phyloP scores from a whole-genome alignment of 2,888 invertebrate genomes.

The Hermodice carunculata region DNA sequence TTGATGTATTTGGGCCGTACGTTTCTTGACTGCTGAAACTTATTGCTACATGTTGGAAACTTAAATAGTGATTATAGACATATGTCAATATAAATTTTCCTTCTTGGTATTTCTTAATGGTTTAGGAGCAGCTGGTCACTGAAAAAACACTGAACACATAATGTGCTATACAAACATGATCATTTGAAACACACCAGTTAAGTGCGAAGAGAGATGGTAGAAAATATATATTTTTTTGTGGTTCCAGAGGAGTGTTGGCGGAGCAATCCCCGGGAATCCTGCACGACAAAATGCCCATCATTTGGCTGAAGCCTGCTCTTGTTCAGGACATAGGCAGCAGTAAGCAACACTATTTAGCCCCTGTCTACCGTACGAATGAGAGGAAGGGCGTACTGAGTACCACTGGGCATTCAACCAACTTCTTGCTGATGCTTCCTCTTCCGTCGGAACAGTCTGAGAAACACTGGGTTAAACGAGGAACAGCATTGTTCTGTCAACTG shows the following conservation, averaged over 20 bases:
- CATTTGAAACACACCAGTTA: too few species aligned
- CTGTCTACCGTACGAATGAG: slow-evolving; percentile 72
- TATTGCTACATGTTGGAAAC: too few species aligned
- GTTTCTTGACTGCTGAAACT: too few species aligned
- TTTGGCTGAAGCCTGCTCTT: slow-evolving; percentile 84
- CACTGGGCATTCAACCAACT: slow-evolving; percentile 89
- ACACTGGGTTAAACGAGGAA: slow-evolving; percentile 88
- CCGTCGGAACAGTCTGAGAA: slow-evolving; percentile 77
- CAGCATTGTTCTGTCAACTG: slow-evolving; percentile 83
- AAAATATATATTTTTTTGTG: neutral
- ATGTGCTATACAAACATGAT: too few species aligned
- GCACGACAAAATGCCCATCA: slow-evolving; percentile 82
- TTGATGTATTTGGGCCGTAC: too few species aligned
- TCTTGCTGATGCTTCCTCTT: slow-evolving; percentile 82
- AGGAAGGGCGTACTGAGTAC: slow-evolving; percentile 82
- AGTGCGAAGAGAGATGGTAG: neutral
- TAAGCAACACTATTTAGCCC: slow-evolving; percentile 65
- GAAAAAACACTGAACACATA: too few species aligned
- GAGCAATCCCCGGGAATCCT: slow-evolving; percentile 88
- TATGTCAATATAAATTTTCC: too few species aligned
- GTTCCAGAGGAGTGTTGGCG: slow-evolving; percentile 72
- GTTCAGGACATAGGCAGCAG: slow-evolving; percentile 61
- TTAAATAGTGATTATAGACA: too few species aligned
- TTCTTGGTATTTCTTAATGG: too few species aligned
- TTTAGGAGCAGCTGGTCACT: too few species aligned